Conservation (phyloP, 1,140 invertebrate species). For the Temnothorax nylanderi region DNA sequence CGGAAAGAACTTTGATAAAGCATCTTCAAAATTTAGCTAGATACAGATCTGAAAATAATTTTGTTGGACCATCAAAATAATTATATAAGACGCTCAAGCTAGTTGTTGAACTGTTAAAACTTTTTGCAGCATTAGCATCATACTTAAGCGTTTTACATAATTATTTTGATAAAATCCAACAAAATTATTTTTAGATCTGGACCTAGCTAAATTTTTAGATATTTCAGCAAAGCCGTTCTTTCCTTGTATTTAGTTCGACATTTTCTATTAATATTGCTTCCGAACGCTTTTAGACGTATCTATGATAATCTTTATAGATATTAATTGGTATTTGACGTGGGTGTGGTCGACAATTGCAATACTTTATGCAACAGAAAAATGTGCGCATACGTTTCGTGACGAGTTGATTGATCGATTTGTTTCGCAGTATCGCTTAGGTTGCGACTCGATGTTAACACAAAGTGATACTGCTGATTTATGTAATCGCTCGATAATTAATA, state of each 20-base stretch:
- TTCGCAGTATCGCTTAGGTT: background rate
- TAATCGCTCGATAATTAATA: background rate
- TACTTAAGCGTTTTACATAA: no score
- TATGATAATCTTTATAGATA: conserved; percentile 2
- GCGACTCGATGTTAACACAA: background rate
- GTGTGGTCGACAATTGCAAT: conserved; percentile 35
- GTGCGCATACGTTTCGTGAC: background rate
- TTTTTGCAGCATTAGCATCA: no score
- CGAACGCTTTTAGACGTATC: conserved; percentile 2
- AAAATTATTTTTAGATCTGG: no score
- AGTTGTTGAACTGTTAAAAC: no score
- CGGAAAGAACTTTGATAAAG: no score
- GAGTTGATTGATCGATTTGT: conserved; percentile 12
- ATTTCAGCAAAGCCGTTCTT: no score
- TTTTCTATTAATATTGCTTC: conserved; percentile 21
- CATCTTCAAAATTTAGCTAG: no score
- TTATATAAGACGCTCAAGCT: no score
- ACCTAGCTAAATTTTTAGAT: no score
- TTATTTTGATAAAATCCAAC: no score
- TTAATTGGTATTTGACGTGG: conserved; percentile 21
- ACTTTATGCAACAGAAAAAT: background rate
- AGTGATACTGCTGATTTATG: background rate
- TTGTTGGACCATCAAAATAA: no score
- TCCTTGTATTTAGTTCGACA: background rate
- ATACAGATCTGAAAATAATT: no score